Conservation (phyloP, 2,113 vertebrate species). For the Callocephalon fimbriatum region DNA sequence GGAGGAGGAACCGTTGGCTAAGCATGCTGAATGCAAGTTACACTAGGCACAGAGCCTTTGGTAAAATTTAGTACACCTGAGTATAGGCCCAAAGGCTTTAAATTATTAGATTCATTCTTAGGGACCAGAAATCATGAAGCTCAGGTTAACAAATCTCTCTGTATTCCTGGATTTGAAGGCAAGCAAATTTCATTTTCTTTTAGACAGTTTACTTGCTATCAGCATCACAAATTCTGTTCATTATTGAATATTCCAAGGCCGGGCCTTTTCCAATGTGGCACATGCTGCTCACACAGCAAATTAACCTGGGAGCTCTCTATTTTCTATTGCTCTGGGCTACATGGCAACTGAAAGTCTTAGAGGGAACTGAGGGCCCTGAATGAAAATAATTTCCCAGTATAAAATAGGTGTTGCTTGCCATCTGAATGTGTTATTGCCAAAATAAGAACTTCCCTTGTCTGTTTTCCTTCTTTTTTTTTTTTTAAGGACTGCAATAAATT, state of each 20-base stretch:
- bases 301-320: neutral
- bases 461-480: neutral
- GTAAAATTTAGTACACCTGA: neutral
- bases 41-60: neutral
- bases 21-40: neutral
- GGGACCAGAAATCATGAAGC: neutral
- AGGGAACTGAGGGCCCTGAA: neutral
- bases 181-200: neutral
- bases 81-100: neutral
- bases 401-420: neutral
- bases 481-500: neutral
- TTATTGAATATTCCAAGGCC: neutral
- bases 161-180: neutral
- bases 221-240: neutral
- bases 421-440: neutral
- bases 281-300: neutral
- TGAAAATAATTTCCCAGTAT: neutral
- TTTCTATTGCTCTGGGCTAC: neutral
- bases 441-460: neutral
- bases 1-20: neutral
- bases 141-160: neutral
- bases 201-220: neutral
- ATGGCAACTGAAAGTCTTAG: neutral
- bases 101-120: neutral
- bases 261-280: neutral